Evolutionary conservation across 2,888 invertebrate species (phyloP).

Genomic region (Arge pagana): DNA sequence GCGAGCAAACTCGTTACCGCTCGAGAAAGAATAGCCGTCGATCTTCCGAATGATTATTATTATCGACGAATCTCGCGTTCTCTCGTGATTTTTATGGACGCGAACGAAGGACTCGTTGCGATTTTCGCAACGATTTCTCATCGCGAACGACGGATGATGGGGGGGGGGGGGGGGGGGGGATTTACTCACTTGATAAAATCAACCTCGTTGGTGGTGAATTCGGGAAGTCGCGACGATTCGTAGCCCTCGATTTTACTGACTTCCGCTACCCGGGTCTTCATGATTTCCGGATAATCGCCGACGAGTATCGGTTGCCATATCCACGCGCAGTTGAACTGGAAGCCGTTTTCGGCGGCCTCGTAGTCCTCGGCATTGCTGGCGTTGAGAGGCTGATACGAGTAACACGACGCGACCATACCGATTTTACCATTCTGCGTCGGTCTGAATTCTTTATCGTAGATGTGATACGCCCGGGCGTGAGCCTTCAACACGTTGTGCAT

Average conservation of each 20-base stretch:
- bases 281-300: slow-evolving; percentile 62
- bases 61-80: too few relatives aligned
- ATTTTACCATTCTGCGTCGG: slow-evolving; percentile 61
- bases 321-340: slow-evolving; percentile 59
- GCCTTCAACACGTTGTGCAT: slow-evolving; percentile 75
- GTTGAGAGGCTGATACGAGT: slow-evolving; percentile 30
- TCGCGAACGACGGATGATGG: too few relatives aligned
- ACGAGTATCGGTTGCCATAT: slow-evolving; percentile 59
- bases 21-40: too few relatives aligned
- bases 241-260: slow-evolving; percentile 58
- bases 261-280: slow-evolving; percentile 56
- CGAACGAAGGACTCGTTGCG: slow-evolving; percentile 66
- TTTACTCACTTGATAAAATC: slow-evolving; percentile 60
- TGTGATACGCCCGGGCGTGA: slow-evolving; percentile 72
- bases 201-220: slow-evolving; percentile 63
- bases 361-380: slow-evolving; percentile 32
- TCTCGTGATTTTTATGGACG: slow-evolving; percentile 62
- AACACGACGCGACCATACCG: slow-evolving; percentile 33
- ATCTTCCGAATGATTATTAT: too few relatives aligned
- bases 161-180: too few relatives aligned
- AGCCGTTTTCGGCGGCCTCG: slow-evolving; percentile 30
- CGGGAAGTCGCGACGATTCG: slow-evolving; percentile 57
- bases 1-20: too few relatives aligned
- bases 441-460: slow-evolving; percentile 67
- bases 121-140: slow-evolving; percentile 64